A percentile compares a stretch with the other conserved stretches of the same genome.
Evolutionary conservation across 92 coral and sea anemone genomes (phyloP).

Genomic region (Isaurus tuberculatus): DNA sequence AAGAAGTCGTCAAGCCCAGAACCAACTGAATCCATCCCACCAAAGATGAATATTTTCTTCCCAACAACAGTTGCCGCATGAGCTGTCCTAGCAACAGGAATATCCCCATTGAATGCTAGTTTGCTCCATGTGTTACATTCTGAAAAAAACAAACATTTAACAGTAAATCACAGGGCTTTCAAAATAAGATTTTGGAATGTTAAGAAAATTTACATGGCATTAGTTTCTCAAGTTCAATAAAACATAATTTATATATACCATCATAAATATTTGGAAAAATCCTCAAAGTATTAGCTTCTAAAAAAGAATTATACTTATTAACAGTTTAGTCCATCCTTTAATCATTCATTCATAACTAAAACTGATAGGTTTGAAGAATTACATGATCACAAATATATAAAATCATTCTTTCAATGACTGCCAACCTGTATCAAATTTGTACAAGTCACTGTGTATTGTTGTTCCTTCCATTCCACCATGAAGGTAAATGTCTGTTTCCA

Average conservation of each 20-base stretch:
- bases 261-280: too few species aligned
- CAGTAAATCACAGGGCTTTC: too few species aligned
- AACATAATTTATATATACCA: too few species aligned
- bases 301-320: too few species aligned
- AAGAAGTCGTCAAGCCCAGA: conserved; percentile 89
- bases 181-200: too few species aligned
- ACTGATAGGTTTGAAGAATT: background rate
- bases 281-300: too few species aligned
- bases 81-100: conserved; percentile 85
- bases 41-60: conserved; percentile 73
- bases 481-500: conserved; percentile 79
- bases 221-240: too few species aligned
- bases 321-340: too few species aligned
- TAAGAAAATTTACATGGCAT: too few species aligned
- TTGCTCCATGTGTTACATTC: conserved; percentile 76
- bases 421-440: conserved; percentile 80
- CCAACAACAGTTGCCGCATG: conserved; percentile 86
- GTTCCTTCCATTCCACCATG: conserved; percentile 99
- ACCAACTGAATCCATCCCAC: conserved; percentile 94
- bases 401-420: too few species aligned
- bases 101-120: conserved; percentile 68
- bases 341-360: too few species aligned
- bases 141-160: conserved; percentile 2
- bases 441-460: conserved; percentile 77
- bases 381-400: too few species aligned